Evolutionary conservation across 2,113 vertebrate genomes (phyloP).

Genomic region (Sinocyclocheilus grahami): DNA sequence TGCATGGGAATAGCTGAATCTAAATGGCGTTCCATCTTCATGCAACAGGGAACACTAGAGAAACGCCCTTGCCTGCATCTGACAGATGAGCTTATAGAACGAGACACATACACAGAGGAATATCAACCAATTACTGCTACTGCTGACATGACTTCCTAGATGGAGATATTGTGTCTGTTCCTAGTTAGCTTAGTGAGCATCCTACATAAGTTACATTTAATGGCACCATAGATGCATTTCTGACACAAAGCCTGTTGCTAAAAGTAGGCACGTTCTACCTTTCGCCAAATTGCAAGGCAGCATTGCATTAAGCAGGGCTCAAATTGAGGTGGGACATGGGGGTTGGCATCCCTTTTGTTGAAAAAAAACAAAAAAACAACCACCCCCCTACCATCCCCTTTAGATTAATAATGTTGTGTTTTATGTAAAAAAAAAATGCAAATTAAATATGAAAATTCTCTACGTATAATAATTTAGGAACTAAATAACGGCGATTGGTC

Average conservation of each 20-base stretch:
- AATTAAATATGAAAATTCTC: too few species aligned
- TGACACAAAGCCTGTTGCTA: neutral
- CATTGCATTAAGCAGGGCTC: neutral
- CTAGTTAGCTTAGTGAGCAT: neutral
- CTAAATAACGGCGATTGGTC: too few species aligned
- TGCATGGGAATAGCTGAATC: neutral
- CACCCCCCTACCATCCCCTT: too few species aligned
- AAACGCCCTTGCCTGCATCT: neutral
- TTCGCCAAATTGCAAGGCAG: neutral
- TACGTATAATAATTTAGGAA: too few species aligned
- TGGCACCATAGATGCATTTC: neutral
- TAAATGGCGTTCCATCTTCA: neutral
- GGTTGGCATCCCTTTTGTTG: too few species aligned
- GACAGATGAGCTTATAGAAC: conserved; percentile 4
- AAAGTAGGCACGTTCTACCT: neutral
- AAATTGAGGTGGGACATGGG: too few species aligned
- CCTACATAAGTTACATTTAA: neutral
- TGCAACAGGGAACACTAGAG: neutral
- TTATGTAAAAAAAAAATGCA: too few species aligned
- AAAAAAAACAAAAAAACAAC: too few species aligned
- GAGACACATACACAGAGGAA: conserved; percentile 4
- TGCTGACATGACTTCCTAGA: neutral
- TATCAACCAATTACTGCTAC: neutral
- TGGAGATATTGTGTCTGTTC: neutral
- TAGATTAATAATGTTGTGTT: too few species aligned